Evolutionary conservation across 2,113 vertebrate species (phyloP).

Genomic region (Tor tambroides): DNA sequence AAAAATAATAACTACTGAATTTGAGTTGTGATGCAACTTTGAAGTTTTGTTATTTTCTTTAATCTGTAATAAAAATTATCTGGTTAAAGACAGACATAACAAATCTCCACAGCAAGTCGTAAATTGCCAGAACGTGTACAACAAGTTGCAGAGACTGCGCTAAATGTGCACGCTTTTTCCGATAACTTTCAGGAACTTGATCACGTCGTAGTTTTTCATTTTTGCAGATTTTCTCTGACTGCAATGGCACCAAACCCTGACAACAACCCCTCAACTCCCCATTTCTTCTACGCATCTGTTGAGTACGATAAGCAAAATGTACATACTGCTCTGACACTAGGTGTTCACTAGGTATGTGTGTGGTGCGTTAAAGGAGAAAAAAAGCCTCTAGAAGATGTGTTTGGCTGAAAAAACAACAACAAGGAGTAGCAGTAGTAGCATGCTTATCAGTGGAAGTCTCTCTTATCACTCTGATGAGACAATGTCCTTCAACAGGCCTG

Average conservation of each 20-base stretch:
- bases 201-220: not conserved
- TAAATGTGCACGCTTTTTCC: not conserved
- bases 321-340: constrained; percentile 21
- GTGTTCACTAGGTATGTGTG: constrained; percentile 4
- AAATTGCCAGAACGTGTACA: not conserved
- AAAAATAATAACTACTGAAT: not conserved
- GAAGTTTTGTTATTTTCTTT: not conserved
- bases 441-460: constrained; percentile 48
- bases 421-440: constrained; percentile 7
- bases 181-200: not conserved
- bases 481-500: constrained; percentile 75
- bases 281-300: constrained; percentile 1
- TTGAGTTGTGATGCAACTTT: not conserved
- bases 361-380: not conserved
- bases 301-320: constrained; percentile 1
- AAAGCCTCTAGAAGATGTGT: constrained; percentile 5
- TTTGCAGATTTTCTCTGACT: not conserved
- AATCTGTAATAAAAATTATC: not conserved
- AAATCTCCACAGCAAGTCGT: not conserved
- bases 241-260: not conserved
- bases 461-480: constrained; percentile 77
- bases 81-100: not conserved
- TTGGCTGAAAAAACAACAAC: constrained; percentile 10
- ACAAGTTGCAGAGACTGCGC: not conserved
- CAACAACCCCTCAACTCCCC: not conserved